Percentiles rank a stretch among this genome's conserved stretches.
Conservation (phyloP, 2,888 invertebrate genomes). For the Acrocyrtus sp. region DNA sequence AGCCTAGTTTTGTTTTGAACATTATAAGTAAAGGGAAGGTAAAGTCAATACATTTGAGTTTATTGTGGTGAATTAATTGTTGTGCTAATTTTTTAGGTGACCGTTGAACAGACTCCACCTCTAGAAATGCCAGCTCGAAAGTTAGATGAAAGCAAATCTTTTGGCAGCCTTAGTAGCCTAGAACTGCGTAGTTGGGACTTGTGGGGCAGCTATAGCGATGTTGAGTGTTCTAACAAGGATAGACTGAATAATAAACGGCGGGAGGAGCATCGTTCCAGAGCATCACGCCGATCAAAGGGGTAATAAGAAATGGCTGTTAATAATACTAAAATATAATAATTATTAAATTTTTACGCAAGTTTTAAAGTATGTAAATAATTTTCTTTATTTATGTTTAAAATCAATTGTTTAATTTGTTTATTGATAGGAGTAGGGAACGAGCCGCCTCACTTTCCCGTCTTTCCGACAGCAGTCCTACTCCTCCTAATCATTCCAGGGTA, state of each 20-base stretch:
- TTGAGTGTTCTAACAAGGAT: conserved; percentile 56
- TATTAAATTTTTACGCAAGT: not conserved
- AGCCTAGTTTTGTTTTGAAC: conserved; percentile 33
- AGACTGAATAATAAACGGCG: conserved; percentile 56
- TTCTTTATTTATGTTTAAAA: conserved; percentile 4
- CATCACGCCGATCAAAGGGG: conserved; percentile 60
- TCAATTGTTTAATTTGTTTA: conserved; percentile 21
- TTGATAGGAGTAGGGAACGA: conserved; percentile 57
- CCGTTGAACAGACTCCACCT: conserved; percentile 61
- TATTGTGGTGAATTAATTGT: not conserved
- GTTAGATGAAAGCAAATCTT: conserved; percentile 61
- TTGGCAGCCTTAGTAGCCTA: conserved; percentile 62
- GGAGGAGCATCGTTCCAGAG: conserved; percentile 61
- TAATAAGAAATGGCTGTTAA: conserved; percentile 37
- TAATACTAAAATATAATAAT: not conserved
- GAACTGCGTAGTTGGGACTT: conserved; percentile 58
- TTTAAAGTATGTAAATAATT: not conserved
- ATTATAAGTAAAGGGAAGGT: not conserved
- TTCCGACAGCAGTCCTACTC: conserved; percentile 67
- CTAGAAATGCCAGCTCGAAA: conserved; percentile 57
- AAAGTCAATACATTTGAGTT: not conserved
- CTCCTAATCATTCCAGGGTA: conserved; percentile 59
- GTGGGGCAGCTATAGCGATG: conserved; percentile 61
- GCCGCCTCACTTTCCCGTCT: conserved; percentile 62
- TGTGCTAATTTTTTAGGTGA: conserved; percentile 49